These are phyloP conservation scores for Amphipoea oculea DNA, from an alignment of 2,888 invertebrate genomes.

Conservation along the genomic window DNA sequence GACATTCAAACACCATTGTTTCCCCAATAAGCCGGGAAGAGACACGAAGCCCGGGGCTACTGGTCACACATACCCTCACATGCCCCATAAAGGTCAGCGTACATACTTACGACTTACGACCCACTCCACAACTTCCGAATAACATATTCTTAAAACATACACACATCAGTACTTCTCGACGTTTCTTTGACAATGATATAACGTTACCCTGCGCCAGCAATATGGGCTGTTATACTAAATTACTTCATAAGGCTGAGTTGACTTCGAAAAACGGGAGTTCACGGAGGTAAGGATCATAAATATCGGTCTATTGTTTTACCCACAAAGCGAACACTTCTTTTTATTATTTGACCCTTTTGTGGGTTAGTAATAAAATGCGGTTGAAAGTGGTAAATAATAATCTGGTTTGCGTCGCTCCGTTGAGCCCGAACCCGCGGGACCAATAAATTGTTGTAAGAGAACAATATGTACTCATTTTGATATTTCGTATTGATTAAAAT, in stretches of 20 bases:
- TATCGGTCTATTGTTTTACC: constrained; percentile 73
- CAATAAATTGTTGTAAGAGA: constrained; percentile 73
- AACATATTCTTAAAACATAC: constrained; percentile 64
- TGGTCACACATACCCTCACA: constrained; percentile 46
- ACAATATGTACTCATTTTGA: constrained; percentile 71
- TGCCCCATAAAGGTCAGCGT: constrained; percentile 58
- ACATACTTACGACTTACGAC: constrained; percentile 43
- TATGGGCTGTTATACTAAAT: constrained; percentile 58
- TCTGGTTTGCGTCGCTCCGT: constrained; percentile 73
- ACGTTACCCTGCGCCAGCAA: constrained; percentile 51
- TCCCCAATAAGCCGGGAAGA: constrained; percentile 52
- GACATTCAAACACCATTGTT: constrained; percentile 63
- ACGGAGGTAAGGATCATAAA: constrained; percentile 72
- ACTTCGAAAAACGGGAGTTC: constrained; percentile 62
- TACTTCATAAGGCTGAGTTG: constrained; percentile 66
- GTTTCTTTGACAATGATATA: constrained; percentile 63
- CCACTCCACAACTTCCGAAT: constrained; percentile 48
- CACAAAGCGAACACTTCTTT: constrained; percentile 75
- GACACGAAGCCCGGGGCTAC: constrained; percentile 48
- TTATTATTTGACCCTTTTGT: constrained; percentile 78
- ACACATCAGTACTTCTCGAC: constrained; percentile 51
- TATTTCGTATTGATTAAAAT: constrained; percentile 73
- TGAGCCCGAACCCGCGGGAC: constrained; percentile 67
- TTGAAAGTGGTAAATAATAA: constrained; percentile 79
- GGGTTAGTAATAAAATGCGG: constrained; percentile 76